Evolutionary conservation across 1,140 invertebrate genomes (phyloP), one percentile per base, ranked within the genome.

Genomic region (Venturia canescens): DNA sequence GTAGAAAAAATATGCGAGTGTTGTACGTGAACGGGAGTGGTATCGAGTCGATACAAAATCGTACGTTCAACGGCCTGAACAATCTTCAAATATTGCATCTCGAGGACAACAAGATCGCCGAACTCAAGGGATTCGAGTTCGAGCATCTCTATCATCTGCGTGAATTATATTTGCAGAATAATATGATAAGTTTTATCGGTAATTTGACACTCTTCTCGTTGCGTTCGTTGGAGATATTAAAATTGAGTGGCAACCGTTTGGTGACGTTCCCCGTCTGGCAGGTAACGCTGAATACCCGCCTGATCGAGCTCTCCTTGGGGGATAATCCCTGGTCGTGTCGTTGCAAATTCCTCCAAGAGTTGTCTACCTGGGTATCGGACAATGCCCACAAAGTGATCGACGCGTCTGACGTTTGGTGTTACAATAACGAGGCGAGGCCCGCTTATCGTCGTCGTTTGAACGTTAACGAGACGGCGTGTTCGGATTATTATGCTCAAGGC

Each of bases 291-390:
- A 97, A 97, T 89, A 92, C 93, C 11, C 93, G 94, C 53, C 90
- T 98, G 78, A 93, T 93, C 53, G 94, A 96, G 81, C 88, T 98
- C 16, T 94, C 94, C 0, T 91, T 98, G 11, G 95, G 95, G 0
- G 94, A 95, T 75, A 98, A 98, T 89, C 94, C 94, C 3, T 98
- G 97, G 97, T 96, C 95, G 34, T 98, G 97, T 87, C 95, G 96
- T 70, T 98, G 97, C 91, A 95, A 96, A 87, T 98, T 97, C 89
- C 92, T 98, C 66, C 96, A 97, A 89, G 95, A 96, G 78, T 93
- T 98, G 78, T 96, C 96, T 57, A 93, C 94, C 38, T 98, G 97
- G 94, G 94, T 98, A 48, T 94, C 94, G 9, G 96, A 97, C 85
- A 96, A 97, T 87, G 94, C 95, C 2, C 93, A 95, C 86, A 96